Conservation (phyloP, 2,797 vertebrate species). For the Scyliorhinus canicula region DNA sequence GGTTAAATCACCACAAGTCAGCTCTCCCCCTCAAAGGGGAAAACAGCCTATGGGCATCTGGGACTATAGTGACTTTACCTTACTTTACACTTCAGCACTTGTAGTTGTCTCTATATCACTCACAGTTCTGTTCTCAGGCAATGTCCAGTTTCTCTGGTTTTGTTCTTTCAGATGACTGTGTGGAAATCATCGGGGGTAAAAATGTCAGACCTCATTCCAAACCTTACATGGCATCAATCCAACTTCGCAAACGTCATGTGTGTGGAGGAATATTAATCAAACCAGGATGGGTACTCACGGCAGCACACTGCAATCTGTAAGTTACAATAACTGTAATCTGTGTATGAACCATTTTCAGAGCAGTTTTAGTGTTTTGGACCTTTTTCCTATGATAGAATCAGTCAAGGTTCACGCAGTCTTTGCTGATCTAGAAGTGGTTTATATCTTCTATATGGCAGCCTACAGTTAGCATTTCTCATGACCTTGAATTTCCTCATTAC, state of each 20-base stretch:
- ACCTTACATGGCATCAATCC: conserved; percentile 36
- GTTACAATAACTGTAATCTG: neutral
- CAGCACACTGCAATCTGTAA: conserved; percentile 22
- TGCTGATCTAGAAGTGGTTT: neutral
- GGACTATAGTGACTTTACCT: too few species aligned
- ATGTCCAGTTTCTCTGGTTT: neutral
- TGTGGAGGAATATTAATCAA: conserved; percentile 31
- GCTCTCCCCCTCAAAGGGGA: too few species aligned
- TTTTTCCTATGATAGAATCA: neutral
- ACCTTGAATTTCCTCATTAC: neutral
- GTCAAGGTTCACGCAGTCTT: neutral
- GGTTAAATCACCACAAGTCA: too few species aligned
- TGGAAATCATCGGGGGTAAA: conserved; percentile 13
- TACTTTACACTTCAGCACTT: neutral
- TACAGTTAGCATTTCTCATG: too few species aligned
- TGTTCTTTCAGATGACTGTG: neutral
- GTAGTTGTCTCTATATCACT: neutral
- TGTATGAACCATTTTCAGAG: neutral
- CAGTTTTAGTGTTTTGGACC: neutral
- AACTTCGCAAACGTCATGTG: neutral
- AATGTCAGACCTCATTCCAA: neutral
- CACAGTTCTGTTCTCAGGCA: neutral
- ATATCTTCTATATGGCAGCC: too few species aligned
- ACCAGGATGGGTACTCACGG: neutral
- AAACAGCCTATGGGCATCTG: too few species aligned